Base-by-base conservation (phyloP, 2,113 vertebrate genomes). In the Sphyrna mokarran region DNA sequence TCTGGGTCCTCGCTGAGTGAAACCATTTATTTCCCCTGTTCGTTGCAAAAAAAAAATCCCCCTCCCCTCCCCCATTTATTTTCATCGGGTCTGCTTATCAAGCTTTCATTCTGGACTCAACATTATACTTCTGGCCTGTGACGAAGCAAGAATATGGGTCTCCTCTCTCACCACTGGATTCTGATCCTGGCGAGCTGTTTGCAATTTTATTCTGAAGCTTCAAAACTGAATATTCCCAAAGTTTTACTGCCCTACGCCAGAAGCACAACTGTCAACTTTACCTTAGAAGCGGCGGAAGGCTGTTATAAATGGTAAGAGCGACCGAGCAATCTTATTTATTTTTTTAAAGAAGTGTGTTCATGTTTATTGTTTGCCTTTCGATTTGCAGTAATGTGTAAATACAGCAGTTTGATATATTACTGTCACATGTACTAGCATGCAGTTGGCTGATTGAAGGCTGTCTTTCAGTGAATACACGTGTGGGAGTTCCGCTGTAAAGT, bases 301-400 rank as follows among this genome's bases (percentile, higher is more conserved):
- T 99, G 99, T 97, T 99, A 99, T 97, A 98, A 98, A 97, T 99
- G 99, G 99, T 99, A 97, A 99, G 98, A 97, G 96, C 37, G 89
- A 20, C n/a, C 61, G 22, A 66, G 5, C 61, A 7, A 37, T 68
- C 7, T 22, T 40, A 14, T 22, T 16, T 6, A 58, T 89, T 48
- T n/a, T 93, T 93, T 33, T 63, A 13, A 63, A 63, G 4, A 29
- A 93, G 6, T 33, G 5, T 93, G 3, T 83, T 83, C 33, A 22
- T 61, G 16, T 93, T 93, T 54, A 54, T 54, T 54, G 48, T 29
- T 54, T 0, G 23, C 72, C 29, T 89, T 58, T 89, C 10, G 20
- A 87, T 2, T 29, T 89, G 11, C 20, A 1, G 54, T 2, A n/a
- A 91, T 18, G n/a, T 37, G 89, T 66, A 93, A 66, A 93, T 33